Conservation (phyloP, 2,888 invertebrate species). For the Tetragonisca angustula region DNA sequence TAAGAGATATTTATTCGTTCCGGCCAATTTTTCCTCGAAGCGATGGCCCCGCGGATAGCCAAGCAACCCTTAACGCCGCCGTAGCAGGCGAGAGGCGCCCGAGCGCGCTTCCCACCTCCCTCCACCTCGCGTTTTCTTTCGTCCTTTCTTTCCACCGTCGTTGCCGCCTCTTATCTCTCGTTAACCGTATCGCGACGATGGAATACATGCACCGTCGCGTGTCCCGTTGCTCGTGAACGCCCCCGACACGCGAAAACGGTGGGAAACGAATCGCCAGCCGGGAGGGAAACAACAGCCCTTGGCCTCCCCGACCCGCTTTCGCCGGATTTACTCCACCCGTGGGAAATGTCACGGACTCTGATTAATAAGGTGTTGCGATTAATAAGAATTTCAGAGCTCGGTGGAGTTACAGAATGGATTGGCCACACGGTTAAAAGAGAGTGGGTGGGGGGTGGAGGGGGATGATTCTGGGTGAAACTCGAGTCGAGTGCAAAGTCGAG, state of each 20-base stretch:
- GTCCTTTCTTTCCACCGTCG: slow-evolving; percentile 33
- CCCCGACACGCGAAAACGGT: background rate
- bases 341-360: slow-evolving; percentile 1
- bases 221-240: slow-evolving; percentile 43
- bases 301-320: background rate
- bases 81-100: slow-evolving; percentile 28
- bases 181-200: slow-evolving; percentile 58
- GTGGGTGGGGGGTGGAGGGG: too few relatives aligned
- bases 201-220: slow-evolving; percentile 71
- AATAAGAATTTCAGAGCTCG: slow-evolving; percentile 17
- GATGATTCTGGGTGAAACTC: too few relatives aligned
- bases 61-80: slow-evolving; percentile 49
- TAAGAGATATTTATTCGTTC: slow-evolving; percentile 62
- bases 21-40: slow-evolving; percentile 58
- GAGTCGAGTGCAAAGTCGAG: too few relatives aligned
- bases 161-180: slow-evolving; percentile 57
- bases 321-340: background rate
- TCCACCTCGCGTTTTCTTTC: slow-evolving; percentile 10
- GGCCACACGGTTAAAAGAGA: background rate
- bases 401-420: background rate
- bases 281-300: background rate
- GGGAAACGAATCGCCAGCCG: slow-evolving; percentile 2
- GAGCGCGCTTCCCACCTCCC: background rate
- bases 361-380: slow-evolving; percentile 25
- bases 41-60: slow-evolving; percentile 43